phyloP scores from a whole-genome alignment of 92 coral and sea anemone genomes.

The Anthopleura xanthogrammica region DNA sequence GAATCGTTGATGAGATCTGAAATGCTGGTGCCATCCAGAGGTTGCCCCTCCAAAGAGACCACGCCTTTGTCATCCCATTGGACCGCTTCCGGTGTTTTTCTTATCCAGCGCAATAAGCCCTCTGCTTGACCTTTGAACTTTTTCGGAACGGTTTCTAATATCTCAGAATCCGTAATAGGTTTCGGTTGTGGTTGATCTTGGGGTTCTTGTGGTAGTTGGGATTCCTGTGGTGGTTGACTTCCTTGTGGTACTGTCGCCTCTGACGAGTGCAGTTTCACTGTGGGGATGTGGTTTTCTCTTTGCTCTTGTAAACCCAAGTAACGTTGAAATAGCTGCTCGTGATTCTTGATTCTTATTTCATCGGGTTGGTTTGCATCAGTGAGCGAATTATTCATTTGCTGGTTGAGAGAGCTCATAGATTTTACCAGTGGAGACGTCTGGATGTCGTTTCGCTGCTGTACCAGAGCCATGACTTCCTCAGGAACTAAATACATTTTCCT shows the following conservation, averaged over 20 bases:
- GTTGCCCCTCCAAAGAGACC: constrained; percentile 3
- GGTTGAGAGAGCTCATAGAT: constrained; percentile 16
- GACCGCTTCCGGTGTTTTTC: constrained; percentile 11
- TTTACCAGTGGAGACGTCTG: constrained; percentile 17
- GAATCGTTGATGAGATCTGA: constrained; percentile 17
- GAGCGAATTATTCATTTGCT: background rate
- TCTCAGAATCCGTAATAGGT: background rate
- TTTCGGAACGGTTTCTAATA: background rate
- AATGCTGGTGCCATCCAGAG: background rate
- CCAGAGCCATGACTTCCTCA: constrained; percentile 5
- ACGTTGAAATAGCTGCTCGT: background rate
- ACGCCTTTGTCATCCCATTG: constrained; percentile 2
- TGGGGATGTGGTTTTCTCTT: background rate
- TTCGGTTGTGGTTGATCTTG: background rate
- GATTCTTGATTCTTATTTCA: constrained; percentile 6
- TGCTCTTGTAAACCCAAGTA: constrained; percentile 6
- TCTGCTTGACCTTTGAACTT: background rate
- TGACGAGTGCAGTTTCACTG: background rate
- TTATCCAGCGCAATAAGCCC: background rate
- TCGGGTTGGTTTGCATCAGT: background rate
- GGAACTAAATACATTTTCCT: constrained; percentile 13
- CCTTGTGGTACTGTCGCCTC: background rate
- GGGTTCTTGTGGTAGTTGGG: constrained; percentile 13
- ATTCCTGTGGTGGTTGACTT: background rate
- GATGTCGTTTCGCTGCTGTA: background rate